A percentile compares a stretch with the other conserved stretches of the same genome.
phyloP scores from a whole-genome alignment of 1,140 invertebrate genomes.

The Mylabris phalerata region DNA sequence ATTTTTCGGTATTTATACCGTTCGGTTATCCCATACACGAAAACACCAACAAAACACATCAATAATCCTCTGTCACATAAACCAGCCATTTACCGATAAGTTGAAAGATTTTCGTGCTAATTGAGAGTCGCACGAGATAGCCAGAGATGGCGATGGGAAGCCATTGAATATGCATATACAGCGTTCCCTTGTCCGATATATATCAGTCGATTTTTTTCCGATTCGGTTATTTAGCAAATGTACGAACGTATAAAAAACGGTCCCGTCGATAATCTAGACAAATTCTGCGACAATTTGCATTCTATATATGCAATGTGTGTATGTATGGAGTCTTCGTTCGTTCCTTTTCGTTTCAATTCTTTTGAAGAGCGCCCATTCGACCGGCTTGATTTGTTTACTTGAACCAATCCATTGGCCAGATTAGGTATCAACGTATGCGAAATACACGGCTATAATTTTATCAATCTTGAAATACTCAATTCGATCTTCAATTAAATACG shows the following conservation, averaged over 20 bases:
- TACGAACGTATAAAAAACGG: constrained; percentile 28
- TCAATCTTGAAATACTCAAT: constrained; percentile 22
- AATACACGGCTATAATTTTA: constrained; percentile 32
- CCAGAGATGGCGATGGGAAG: not conserved
- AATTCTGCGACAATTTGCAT: constrained; percentile 42
- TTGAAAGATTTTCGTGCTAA: constrained; percentile 21
- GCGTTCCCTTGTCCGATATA: constrained; percentile 14
- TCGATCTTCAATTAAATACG: constrained; percentile 37
- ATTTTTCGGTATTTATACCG: no score
- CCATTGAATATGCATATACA: no score
- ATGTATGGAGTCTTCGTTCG: constrained; percentile 18
- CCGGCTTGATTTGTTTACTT: constrained; percentile 38
- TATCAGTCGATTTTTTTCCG: constrained; percentile 9
- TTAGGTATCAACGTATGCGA: constrained; percentile 37
- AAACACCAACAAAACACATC: no score
- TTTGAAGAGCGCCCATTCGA: not conserved
- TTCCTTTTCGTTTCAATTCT: constrained; percentile 8
- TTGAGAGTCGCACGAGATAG: constrained; percentile 23
- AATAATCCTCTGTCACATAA: not conserved
- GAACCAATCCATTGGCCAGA: constrained; percentile 32
- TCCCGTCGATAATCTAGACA: constrained; percentile 38
- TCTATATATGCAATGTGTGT: constrained; percentile 15
- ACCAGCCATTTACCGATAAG: constrained; percentile 20
- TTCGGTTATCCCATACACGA: no score
- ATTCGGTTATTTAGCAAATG: no score